phyloP scores from a whole-genome alignment of 2,113 vertebrate genomes.

The Furnarius figulus region DNA sequence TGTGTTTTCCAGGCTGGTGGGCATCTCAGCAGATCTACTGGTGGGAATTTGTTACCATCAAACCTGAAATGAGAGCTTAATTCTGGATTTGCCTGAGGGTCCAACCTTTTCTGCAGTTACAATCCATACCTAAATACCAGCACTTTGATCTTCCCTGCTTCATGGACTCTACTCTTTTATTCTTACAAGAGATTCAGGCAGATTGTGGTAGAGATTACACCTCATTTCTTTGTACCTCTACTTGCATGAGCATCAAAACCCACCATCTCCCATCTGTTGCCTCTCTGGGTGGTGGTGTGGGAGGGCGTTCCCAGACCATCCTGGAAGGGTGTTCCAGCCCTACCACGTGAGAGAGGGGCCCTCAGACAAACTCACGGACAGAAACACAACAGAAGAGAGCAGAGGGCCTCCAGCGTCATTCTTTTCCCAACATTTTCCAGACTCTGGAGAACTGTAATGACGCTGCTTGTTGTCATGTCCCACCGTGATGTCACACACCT shows the following conservation, averaged over 20 bases:
- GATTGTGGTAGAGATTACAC: neutral
- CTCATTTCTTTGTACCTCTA: neutral
- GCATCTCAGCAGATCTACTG: neutral
- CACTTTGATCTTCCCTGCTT: constrained; percentile 15
- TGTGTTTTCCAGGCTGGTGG: neutral
- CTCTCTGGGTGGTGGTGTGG: neutral
- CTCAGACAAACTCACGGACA: neutral
- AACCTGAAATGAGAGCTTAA: neutral
- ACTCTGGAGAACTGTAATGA: neutral
- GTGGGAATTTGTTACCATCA: constrained; percentile 41
- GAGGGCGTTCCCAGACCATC: neutral
- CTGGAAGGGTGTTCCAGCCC: neutral
- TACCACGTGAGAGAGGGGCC: neutral
- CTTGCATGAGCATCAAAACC: neutral
- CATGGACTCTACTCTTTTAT: neutral
- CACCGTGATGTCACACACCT: neutral
- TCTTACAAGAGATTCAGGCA: neutral
- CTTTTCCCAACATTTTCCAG: neutral
- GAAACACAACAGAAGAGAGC: neutral
- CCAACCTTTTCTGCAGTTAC: neutral
- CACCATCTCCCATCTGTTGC: neutral
- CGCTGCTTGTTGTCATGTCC: neutral
- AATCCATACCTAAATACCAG: neutral
- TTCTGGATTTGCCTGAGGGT: constrained; percentile 7
- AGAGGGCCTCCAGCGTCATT: neutral